Conservation (phyloP, 2,797 vertebrate genomes). For the Oreochromis grahami region DNA sequence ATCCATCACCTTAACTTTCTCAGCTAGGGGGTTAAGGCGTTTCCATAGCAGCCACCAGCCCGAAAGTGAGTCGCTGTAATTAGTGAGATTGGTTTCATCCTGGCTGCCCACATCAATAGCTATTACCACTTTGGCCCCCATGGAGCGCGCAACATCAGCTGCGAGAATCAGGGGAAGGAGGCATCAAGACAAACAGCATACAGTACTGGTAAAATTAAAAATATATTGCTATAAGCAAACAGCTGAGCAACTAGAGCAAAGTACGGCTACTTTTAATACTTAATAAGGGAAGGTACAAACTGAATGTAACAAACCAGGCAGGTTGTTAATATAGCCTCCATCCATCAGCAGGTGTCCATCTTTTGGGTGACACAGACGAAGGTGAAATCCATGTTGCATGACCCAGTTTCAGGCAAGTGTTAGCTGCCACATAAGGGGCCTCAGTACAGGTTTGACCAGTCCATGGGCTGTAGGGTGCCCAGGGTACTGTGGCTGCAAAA, state of each 20-base stretch:
- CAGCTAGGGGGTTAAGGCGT: slow-evolving; percentile 89
- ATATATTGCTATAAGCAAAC: background rate
- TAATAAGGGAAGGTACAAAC: background rate
- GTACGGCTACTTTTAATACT: background rate
- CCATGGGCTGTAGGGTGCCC: background rate
- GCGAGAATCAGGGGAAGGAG: background rate
- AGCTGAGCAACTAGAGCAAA: background rate
- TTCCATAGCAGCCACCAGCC: slow-evolving; percentile 99
- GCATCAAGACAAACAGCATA: background rate
- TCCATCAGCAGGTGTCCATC: slow-evolving; percentile 96
- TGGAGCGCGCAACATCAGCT: slow-evolving; percentile 93
- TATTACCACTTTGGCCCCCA: slow-evolving; percentile 94
- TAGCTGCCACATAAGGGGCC: background rate
- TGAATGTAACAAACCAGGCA: slow-evolving; percentile 72
- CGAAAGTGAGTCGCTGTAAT: slow-evolving; percentile 91
- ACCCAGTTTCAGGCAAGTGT: background rate
- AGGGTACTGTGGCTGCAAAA: background rate
- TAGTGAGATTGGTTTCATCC: slow-evolving; percentile 94
- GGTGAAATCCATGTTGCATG: slow-evolving; percentile 80
- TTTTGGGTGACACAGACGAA: slow-evolving; percentile 90
- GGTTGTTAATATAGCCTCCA: slow-evolving; percentile 95
- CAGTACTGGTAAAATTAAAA: background rate
- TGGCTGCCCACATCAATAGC: slow-evolving; percentile 94
- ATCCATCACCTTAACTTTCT: slow-evolving; percentile 88
- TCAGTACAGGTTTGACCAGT: background rate